phyloP scores from a whole-genome alignment of 2,888 invertebrate species.

The Molanna angustata region DNA sequence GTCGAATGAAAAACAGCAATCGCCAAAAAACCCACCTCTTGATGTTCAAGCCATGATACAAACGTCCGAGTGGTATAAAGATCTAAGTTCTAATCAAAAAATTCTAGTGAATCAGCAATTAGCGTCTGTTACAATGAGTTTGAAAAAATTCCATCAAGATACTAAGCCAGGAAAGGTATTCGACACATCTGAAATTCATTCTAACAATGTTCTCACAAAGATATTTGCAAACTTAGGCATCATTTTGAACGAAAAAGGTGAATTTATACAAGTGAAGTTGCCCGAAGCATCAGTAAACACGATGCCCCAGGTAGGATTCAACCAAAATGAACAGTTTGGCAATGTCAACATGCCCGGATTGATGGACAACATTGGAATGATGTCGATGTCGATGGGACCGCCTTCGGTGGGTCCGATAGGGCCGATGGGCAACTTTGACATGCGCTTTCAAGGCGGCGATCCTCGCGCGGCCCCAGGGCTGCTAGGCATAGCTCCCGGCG shows the following conservation, averaged over 20 bases:
- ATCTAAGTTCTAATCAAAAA: slow-evolving; percentile 68
- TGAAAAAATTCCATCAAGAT: slow-evolving; percentile 62
- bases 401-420: slow-evolving; percentile 37
- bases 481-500: slow-evolving; percentile 57
- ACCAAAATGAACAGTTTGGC: slow-evolving; percentile 39
- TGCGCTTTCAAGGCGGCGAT: slow-evolving; percentile 50
- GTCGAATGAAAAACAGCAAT: slow-evolving; percentile 24
- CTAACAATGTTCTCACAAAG: slow-evolving; percentile 53
- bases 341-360: slow-evolving; percentile 33
- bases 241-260: slow-evolving; percentile 56
- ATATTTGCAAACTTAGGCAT: slow-evolving; percentile 64
- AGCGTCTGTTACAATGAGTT: slow-evolving; percentile 58
- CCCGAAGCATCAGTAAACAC: slow-evolving; percentile 49
- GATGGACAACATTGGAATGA: slow-evolving; percentile 32
- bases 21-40: slow-evolving; percentile 42
- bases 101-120: slow-evolving; percentile 68
- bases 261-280: slow-evolving; percentile 51
- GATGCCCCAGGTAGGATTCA: slow-evolving; percentile 44
- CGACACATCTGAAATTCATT: slow-evolving; percentile 53
- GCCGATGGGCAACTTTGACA: slow-evolving; percentile 38
- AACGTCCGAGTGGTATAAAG: slow-evolving; percentile 68
- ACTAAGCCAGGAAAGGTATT: slow-evolving; percentile 53
- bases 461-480: slow-evolving; percentile 55
- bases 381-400: slow-evolving; percentile 46
- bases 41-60: slow-evolving; percentile 64